Evolutionary conservation across 2,113 vertebrate species (phyloP), one percentile per base, ranked within the genome.

Genomic region (Bufo gargarizans): DNA sequence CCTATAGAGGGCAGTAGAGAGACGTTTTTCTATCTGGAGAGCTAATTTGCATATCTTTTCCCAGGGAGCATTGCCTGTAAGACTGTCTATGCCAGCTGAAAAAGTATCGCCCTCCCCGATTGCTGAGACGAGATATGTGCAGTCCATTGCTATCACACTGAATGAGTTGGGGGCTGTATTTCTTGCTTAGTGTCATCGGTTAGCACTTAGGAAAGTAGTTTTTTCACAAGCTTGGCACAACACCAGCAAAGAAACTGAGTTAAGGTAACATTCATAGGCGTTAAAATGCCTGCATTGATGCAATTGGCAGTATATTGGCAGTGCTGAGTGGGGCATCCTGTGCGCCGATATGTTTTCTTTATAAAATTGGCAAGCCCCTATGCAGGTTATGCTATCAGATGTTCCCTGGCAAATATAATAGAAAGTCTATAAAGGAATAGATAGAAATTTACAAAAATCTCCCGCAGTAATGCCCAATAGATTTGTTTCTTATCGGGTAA

Each of bases 241-340:
- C 81, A 83, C 47, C 63, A 14, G 43, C 16, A 53, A 84, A 45
- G 9, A 59, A 45, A 59, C 17, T 80, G 14, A 79, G 7, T 53
- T 0, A 13, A 69, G 61, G 67, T 11, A 61, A 47, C 0, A 67
- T 13, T 50, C 43, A 58, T 80, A 43, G 56, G 56, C 43, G 33
- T 55, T 8, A 16, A 50, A 33, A 84, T 43, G 55, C n/a, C 63
- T 22, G 16, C 53, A 84, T 84, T 71, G 47, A 17, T 33, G 82
- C 49, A 19, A 17, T 81, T 61, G 82, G 82, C 81, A 83, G 81
- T 83, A 49, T 83, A 67, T 83, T 69, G 20, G 61, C 82, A 84
- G 63, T 71, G 20, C n/a, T 84, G 63, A 69, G 82, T 17, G 53
- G 43, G 49, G 67, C 12, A 53, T 50, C 45, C 19, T 50, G 45